Percentiles rank a stretch among this genome's conserved stretches.
phyloP scores from a whole-genome alignment of 30 jellyfish, hydroid and myxozoan genomes.

The Hydractinia symbiolongicarpus region DNA sequence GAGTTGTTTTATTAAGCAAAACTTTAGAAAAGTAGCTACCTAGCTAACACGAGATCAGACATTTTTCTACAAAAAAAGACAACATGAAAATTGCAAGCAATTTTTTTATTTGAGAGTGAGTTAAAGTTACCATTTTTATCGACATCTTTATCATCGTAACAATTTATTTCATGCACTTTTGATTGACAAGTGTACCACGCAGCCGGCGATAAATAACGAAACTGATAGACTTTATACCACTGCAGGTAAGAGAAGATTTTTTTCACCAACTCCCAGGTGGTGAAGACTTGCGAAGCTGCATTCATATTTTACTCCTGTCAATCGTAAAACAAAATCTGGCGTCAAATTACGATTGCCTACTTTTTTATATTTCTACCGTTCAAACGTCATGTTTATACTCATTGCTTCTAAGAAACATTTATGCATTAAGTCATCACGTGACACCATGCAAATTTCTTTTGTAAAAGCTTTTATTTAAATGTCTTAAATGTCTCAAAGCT shows the following conservation, averaged over 20 bases:
- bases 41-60: too few species aligned
- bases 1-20: too few species aligned
- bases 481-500: too few species aligned
- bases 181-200: background rate
- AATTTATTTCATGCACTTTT: background rate
- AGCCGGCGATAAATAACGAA: conserved; percentile 5
- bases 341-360: background rate
- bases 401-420: background rate
- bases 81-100: too few species aligned
- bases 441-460: too few species aligned
- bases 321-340: background rate
- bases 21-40: too few species aligned
- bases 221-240: conserved; percentile 1
- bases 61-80: too few species aligned
- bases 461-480: too few species aligned
- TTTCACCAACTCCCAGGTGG: conserved; percentile 7
- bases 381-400: background rate
- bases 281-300: background rate
- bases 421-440: too few species aligned
- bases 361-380: background rate
- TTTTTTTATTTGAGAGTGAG: background rate
- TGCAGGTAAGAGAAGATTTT: conserved; percentile 9
- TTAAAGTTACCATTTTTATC: background rate
- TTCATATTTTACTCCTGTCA: background rate
- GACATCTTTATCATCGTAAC: background rate